Evolutionary conservation across 1,140 invertebrate genomes (phyloP).

Genomic region (Saccostrea cuccullata): DNA sequence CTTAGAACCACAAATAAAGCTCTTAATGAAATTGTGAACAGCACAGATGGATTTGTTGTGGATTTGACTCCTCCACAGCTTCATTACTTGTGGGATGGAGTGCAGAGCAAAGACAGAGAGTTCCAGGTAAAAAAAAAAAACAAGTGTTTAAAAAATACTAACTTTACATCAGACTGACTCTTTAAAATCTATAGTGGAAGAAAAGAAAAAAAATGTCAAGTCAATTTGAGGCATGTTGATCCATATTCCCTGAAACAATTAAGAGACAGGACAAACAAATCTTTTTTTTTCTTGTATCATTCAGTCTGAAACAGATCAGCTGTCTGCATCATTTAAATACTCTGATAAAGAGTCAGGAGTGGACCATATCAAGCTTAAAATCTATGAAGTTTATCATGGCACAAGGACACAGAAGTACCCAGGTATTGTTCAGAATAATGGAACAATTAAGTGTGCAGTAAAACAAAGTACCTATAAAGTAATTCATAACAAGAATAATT

Average conservation of each 20-base stretch:
- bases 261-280: too few species aligned
- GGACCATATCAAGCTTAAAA: slow-evolving; percentile 56
- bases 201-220: neutral
- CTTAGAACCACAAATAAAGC: slow-evolving; percentile 59
- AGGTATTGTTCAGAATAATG: slow-evolving; percentile 8
- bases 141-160: too few species aligned
- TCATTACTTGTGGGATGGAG: slow-evolving; percentile 59
- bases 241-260: too few species aligned
- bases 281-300: neutral
- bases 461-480: too few species aligned
- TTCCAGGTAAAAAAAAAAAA: slow-evolving; percentile 43
- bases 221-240: too few species aligned
- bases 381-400: slow-evolving; percentile 57
- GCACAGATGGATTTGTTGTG: slow-evolving; percentile 63
- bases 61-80: slow-evolving; percentile 64
- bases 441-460: too few species aligned
- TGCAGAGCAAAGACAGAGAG: slow-evolving; percentile 39
- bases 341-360: slow-evolving; percentile 60
- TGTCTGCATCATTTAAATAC: slow-evolving; percentile 58
- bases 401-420: slow-evolving; percentile 49
- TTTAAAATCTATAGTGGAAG: neutral
- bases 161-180: too few species aligned
- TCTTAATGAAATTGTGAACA: slow-evolving; percentile 48
- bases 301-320: slow-evolving; percentile 18
- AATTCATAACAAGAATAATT: too few species aligned